These are phyloP conservation scores for Ammospiza maritima DNA, from an alignment of 2,797 vertebrate species.

Conservation along the genomic window DNA sequence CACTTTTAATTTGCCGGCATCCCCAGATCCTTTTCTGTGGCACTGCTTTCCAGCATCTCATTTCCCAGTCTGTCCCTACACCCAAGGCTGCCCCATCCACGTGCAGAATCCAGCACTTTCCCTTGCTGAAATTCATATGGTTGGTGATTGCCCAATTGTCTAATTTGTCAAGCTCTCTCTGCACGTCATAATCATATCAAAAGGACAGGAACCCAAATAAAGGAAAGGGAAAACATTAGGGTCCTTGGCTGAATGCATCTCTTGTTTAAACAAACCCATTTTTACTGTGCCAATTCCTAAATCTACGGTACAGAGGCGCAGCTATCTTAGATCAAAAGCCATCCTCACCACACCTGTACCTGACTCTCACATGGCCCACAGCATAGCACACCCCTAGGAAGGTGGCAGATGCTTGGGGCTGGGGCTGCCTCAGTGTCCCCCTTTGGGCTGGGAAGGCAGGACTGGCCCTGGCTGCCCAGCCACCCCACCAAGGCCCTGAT, in stretches of 20 bases:
- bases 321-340: not conserved
- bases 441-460: not conserved
- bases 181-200: not conserved
- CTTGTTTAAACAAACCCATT: not conserved
- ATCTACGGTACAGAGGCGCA: not conserved
- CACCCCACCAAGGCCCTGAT: accelerated
- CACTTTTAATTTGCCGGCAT: accelerated
- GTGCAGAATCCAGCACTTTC: not conserved
- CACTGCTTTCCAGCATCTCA: not conserved
- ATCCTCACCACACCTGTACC: not conserved
- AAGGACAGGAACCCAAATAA: not conserved
- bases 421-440: accelerated
- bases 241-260: not conserved
- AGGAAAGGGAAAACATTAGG: not conserved
- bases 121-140: not conserved
- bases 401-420: not conserved
- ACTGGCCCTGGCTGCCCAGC: not conserved
- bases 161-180: not conserved
- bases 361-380: accelerated
- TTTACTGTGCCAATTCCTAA: not conserved
- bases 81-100: accelerated
- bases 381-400: too few relatives aligned
- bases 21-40: not conserved
- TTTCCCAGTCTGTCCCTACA: not conserved
- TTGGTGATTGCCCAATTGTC: not conserved